Conservation (phyloP, 2,888 invertebrate genomes). For the Choreutis nemorana region DNA sequence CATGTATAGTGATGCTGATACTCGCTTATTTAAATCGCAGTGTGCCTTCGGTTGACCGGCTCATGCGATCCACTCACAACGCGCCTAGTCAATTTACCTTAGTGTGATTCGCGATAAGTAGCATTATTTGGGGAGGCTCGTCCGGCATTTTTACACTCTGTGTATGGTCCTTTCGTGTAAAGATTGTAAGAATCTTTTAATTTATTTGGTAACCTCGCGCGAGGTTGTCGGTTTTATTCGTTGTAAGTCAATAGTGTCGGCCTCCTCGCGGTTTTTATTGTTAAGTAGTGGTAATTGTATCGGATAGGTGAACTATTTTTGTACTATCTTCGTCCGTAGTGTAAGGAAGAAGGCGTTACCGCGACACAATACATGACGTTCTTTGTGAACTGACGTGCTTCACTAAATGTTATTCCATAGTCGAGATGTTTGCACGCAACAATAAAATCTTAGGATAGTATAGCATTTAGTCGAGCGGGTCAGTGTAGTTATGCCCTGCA, state of each 20-base stretch:
- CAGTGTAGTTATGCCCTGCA: conserved; percentile 46
- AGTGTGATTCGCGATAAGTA: conserved; percentile 65
- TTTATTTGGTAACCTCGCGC: no score
- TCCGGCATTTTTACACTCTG: conserved; percentile 18
- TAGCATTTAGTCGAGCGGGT: conserved; percentile 26
- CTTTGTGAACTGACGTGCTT: conserved; percentile 26
- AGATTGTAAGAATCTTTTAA: conserved; percentile 21
- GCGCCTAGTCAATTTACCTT: conserved; percentile 67
- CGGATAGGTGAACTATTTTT: conserved; percentile 64
- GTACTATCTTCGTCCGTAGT: conserved; percentile 57
- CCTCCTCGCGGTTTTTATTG: conserved; percentile 59
- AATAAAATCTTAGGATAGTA: no score
- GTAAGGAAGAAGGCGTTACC: conserved; percentile 52
- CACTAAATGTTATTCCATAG: conserved; percentile 1
- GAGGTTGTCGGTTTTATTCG: no score
- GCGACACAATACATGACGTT: conserved; percentile 34
- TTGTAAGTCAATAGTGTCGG: conserved; percentile 20
- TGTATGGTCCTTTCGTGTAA: conserved; percentile 21
- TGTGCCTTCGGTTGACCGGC: conserved; percentile 19
- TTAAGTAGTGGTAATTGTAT: conserved; percentile 64
- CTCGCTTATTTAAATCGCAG: conserved; percentile 1
- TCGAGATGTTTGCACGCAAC: neutral
- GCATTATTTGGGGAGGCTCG: conserved; percentile 41
- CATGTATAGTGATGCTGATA: no score
- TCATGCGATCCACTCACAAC: conserved; percentile 51